Evolutionary conservation across 2,797 vertebrate species (phyloP), one percentile per base, ranked within the genome.

Genomic region (Malacoctenus gilli): DNA sequence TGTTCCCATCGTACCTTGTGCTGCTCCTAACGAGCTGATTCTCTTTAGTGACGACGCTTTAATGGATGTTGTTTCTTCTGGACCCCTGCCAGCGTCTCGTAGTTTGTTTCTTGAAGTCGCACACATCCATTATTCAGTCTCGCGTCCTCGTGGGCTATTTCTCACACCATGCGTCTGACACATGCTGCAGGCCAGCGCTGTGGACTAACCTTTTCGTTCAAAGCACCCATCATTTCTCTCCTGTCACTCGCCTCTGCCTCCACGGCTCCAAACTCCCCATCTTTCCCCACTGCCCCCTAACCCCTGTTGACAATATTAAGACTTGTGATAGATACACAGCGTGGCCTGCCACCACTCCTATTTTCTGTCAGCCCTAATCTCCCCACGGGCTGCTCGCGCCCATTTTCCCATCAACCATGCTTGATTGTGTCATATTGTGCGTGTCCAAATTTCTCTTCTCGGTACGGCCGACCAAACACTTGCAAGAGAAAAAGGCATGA

Each of bases 81-180:
- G n/a, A n/a, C n/a, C n/a, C n/a, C n/a, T n/a, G 1, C 4, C 25
- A 4, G 25, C 25, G 9, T 28, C 25, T 25, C 8, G 4, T 2
- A 28, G 25, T 28, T 28, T 28, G 25, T 5, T 28, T 28, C 25
- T 28, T 28, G 25, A 9, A 28, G 9, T 28, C 9, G 25, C 25
- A 5, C 9, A 2, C 9, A 6, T 28, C 9, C 25, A 82, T 85
- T 84, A 85, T 87, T 84, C 83, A 82, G 64, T 77, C 71, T 74
- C 66, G 76, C 23, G 30, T 73, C 79, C 67, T 70, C 70, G 67
- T 78, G 25, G 25, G 25, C 9, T 28, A 75, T 63, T 59, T 80
- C 63, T 75, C 59, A 23, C 19, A 23, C 46, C 52, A 41, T 49
- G 38, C 67, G 51, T 73, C 53, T 68, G 59, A 66, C 25, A 42